Percentiles rank a stretch among this genome's conserved stretches.
Conservation (phyloP, 2,113 vertebrate genomes). For the Misgurnus mizolepis region DNA sequence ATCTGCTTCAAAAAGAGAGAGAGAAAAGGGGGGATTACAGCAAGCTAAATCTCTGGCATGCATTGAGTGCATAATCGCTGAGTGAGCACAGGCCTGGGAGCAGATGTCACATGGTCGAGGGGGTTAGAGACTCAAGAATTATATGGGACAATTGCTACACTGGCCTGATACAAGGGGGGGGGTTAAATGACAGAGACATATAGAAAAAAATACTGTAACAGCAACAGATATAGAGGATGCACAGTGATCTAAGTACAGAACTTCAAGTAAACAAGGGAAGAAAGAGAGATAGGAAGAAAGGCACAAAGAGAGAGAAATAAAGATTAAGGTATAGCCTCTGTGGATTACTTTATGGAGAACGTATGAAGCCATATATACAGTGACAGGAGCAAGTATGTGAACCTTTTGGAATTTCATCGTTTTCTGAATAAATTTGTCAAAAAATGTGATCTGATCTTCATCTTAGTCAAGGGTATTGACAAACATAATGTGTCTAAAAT, state of each 20-base stretch:
- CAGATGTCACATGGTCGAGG: slow-evolving; percentile 77
- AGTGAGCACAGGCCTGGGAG: slow-evolving; percentile 66
- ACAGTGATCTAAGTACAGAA: neutral
- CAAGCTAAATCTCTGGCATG: slow-evolving; percentile 75
- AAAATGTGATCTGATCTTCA: no score
- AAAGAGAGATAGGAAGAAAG: neutral
- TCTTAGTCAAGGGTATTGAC: no score
- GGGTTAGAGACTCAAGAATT: slow-evolving; percentile 71
- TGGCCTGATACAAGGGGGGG: slow-evolving; percentile 55
- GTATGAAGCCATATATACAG: neutral
- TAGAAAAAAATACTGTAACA: neutral
- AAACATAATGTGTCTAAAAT: no score
- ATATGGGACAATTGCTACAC: slow-evolving; percentile 71
- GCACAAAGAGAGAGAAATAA: neutral
- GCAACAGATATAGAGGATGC: neutral
- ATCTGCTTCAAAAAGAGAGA: neutral
- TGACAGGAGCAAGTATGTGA: no score
- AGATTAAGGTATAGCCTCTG: slow-evolving; percentile 6
- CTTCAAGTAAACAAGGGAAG: neutral
- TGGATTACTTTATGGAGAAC: slow-evolving; percentile 45
- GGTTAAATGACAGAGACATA: neutral
- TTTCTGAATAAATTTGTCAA: no score
- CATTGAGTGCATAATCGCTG: slow-evolving; percentile 75
- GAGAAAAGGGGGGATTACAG: slow-evolving; percentile 68
- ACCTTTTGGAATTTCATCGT: no score